These are phyloP conservation scores for Etia nguti DNA, from an alignment of 2,113 vertebrate species.

Conservation along the genomic window DNA sequence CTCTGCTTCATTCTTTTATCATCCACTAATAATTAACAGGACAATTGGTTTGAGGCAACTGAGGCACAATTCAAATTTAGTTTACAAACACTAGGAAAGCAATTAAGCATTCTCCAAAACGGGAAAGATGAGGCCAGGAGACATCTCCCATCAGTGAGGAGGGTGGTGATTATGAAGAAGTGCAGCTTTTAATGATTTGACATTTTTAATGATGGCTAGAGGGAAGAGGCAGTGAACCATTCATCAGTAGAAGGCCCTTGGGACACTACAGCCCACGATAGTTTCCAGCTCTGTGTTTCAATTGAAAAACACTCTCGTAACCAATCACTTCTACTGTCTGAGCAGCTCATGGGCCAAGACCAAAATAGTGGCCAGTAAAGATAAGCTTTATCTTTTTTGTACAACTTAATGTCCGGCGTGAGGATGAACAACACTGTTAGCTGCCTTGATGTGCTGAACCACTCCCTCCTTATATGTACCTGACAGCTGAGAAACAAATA, in stretches of 20 bases:
- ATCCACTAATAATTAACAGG: neutral
- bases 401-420: neutral
- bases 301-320: neutral
- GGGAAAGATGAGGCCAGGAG: neutral
- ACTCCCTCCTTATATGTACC: fast-evolving
- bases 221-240: neutral
- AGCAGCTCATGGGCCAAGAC: neutral
- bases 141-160: neutral
- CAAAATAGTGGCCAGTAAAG: neutral
- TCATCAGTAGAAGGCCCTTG: conserved; percentile 1
- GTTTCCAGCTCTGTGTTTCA: neutral
- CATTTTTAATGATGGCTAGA: conserved; percentile 33
- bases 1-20: neutral
- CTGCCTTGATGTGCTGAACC: neutral
- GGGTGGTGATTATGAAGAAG: neutral
- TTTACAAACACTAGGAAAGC: neutral
- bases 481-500: neutral
- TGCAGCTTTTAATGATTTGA: conserved; percentile 24
- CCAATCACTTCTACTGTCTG: neutral
- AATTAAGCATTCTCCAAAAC: neutral
- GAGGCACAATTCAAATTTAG: neutral
- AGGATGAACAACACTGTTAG: neutral
- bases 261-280: neutral
- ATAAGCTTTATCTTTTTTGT: neutral
- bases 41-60: neutral